Evolutionary conservation across 92 coral and sea anemone species (phyloP).

Genomic region (Nematostella vectensis): DNA sequence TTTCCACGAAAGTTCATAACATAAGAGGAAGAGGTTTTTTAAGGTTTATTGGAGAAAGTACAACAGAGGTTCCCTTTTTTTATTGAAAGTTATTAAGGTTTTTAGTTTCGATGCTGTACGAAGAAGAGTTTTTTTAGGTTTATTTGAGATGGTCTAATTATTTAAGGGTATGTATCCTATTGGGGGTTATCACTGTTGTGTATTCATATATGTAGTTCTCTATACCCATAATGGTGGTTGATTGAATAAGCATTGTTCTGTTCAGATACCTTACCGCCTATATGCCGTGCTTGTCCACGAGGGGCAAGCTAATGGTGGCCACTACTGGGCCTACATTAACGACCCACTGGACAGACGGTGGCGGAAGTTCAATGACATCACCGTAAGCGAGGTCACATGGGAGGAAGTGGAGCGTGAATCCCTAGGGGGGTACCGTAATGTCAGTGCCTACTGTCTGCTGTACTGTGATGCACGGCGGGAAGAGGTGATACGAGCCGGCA

Average conservation of each 20-base stretch:
- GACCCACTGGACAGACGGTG: slow-evolving; percentile 57
- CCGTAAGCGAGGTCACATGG: slow-evolving; percentile 89
- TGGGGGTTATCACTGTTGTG: not conserved
- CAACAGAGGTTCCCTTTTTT: too few species aligned
- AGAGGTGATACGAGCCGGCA: slow-evolving; percentile 44
- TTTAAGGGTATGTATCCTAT: not conserved
- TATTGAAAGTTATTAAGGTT: too few species aligned
- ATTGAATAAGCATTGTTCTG: too few species aligned
- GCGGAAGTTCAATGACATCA: slow-evolving; percentile 86
- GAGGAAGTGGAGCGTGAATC: slow-evolving; percentile 88
- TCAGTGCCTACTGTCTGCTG: slow-evolving; percentile 88
- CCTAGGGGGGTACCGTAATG: slow-evolving; percentile 79
- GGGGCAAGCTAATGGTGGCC: slow-evolving; percentile 91
- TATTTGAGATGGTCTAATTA: not conserved
- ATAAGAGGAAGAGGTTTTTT: too few species aligned
- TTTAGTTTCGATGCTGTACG: too few species aligned
- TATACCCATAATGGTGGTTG: too few species aligned
- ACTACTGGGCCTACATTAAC: slow-evolving; percentile 91
- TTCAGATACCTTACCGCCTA: slow-evolving; percentile 67
- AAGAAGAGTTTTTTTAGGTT: too few species aligned
- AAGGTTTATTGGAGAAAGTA: too few species aligned
- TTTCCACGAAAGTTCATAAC: too few species aligned
- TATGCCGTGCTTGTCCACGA: slow-evolving; percentile 91
- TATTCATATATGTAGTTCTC: too few species aligned
- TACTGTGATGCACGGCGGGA: slow-evolving; percentile 68